Evolutionary conservation across 2,888 invertebrate genomes (phyloP), one percentile per base, ranked within the genome.

Genomic region (Liodrosophila aerea): DNA sequence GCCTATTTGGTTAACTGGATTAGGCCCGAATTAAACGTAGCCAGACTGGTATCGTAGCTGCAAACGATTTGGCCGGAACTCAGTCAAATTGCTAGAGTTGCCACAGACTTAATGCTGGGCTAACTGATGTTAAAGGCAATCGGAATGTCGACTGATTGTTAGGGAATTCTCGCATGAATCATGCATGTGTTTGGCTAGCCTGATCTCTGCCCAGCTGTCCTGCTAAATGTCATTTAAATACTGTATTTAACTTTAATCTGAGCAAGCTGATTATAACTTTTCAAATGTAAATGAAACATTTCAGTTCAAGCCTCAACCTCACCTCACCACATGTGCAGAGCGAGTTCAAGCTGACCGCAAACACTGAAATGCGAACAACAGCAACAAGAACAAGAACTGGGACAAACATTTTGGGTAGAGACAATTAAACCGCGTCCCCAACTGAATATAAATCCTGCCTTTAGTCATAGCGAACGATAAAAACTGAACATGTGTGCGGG

Each of bases 401-500:
- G 22, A 44, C 30, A 37, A 49, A 49, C 31, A 43, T 33, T 45
- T 33, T 27, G 11, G 8, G 16, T 1, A 34, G 43, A 13, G 44
- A 71, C 68, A 69, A 53, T 61, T 56, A 61, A 65, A 46, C 45
- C 60, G 72, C 66, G 44, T 22, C 45, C 39, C 45, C 44, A 43
- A 49, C 49, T 57, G 52, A 37, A 13, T 36, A 34, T 31, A 57
- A 63, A 63, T 46, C 51, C 57, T 30, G 12, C 9, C 44, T 29
- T 22, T 40, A 30, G 50, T 64, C 31, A 54, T n/a, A 60, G 66
- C 40, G 46, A 59, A 59, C 72, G 71, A 71, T 74, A 72, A 74
- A 81, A 74, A 74, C 72, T 74, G 71, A 78, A 68, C 64, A 77
- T 74, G 57, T 62, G 37, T 18, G 18, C n/a, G 15, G 9, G 4